Conservation (phyloP, 1,140 invertebrate species). For the Himalopsyche phryganea region DNA sequence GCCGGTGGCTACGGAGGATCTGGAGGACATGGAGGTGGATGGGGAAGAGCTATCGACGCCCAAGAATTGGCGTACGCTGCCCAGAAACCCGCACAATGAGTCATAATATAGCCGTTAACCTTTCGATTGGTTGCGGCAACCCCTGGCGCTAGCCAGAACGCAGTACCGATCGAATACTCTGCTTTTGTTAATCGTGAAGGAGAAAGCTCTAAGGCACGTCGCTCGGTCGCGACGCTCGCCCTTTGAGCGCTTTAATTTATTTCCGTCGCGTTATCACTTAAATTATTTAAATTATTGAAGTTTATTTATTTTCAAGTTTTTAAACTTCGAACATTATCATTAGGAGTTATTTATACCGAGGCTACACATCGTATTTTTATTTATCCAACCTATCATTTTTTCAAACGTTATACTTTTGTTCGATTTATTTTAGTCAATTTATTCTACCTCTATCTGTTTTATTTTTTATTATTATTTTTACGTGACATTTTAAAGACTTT, state of each 20-base stretch:
- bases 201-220: not conserved
- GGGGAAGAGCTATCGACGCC: conserved; percentile 68
- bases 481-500: conserved; percentile 23
- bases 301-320: conserved; percentile 14
- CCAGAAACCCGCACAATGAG: conserved; percentile 57
- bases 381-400: conserved; percentile 17
- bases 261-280: conserved; percentile 12
- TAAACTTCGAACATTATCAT: conserved; percentile 22
- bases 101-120: not conserved
- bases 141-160: not conserved
- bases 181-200: conserved; percentile 19
- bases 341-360: conserved; percentile 17
- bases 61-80: conserved; percentile 72
- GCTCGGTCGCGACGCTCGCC: not conserved
- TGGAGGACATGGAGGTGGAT: conserved; percentile 60
- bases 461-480: not conserved
- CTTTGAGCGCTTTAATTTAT: conserved; percentile 14
- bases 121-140: not conserved
- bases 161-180: conserved; percentile 32
- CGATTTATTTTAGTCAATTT: conserved; percentile 26
- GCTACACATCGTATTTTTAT: conserved; percentile 12
- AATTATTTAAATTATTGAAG: conserved; percentile 24
- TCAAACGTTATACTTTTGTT: conserved; percentile 18
- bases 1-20: conserved; percentile 54
- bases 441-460: conserved; percentile 30